Conservation (phyloP, 2,797 vertebrate genomes). For the Sebastes diaconus region DNA sequence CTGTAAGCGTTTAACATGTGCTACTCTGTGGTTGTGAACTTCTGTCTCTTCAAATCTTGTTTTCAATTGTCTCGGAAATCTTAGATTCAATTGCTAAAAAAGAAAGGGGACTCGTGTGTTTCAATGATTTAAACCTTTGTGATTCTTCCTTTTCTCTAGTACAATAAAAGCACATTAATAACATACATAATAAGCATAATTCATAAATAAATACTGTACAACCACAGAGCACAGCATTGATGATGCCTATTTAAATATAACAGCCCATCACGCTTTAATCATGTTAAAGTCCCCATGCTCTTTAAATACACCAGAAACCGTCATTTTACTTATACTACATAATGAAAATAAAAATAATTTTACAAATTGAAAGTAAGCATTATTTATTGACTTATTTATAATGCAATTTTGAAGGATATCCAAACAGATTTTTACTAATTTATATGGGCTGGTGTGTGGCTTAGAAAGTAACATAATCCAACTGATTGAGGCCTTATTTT, state of each 20-base stretch:
- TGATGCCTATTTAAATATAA: not conserved
- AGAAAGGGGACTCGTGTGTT: not conserved
- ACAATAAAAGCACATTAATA: not conserved
- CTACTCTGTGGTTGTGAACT: not conserved
- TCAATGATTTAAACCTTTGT: not conserved
- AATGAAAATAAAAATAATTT: not conserved
- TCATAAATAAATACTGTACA: not conserved
- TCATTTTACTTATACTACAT: not conserved
- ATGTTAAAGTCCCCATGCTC: not conserved
- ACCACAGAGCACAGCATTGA: not conserved
- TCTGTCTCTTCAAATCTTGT: not conserved
- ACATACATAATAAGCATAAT: no score
- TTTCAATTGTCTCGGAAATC: slow-evolving; percentile 8
- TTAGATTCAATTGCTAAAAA: not conserved
- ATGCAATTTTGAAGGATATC: not conserved
- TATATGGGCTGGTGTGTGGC: not conserved
- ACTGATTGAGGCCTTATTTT: not conserved
- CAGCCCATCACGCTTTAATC: not conserved
- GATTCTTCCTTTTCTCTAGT: not conserved
- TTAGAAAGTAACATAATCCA: not conserved
- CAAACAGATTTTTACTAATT: not conserved
- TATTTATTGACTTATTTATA: not conserved
- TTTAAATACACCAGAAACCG: not conserved
- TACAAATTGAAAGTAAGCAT: not conserved
- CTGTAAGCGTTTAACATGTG: not conserved